A percentile compares a stretch with the other conserved stretches of the same genome.
phyloP scores from a whole-genome alignment of 2,888 invertebrate genomes.

The Drosophila lacicola region DNA sequence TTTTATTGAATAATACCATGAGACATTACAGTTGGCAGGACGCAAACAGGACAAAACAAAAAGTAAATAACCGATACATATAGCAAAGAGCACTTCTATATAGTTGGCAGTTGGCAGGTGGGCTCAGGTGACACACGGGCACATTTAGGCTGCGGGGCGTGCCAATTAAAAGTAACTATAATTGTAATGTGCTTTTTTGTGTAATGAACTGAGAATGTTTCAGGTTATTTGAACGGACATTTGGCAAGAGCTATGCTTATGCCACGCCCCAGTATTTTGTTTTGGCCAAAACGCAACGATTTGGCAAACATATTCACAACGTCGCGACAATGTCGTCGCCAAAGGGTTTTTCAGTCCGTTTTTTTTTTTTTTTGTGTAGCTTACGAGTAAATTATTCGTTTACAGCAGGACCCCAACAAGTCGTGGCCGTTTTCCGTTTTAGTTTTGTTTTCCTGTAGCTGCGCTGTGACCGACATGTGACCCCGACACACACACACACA shows the following conservation, averaged over 20 bases:
- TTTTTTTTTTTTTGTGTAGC: slow-evolving; percentile 50
- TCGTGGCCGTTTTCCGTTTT: slow-evolving; percentile 26
- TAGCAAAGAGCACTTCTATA: not conserved
- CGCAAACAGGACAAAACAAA: slow-evolving; percentile 4
- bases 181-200: not conserved
- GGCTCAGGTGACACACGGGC: no score
- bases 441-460: slow-evolving; percentile 22
- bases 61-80: not conserved
- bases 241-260: slow-evolving; percentile 36
- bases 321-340: slow-evolving; percentile 53
- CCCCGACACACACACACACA: slow-evolving; percentile 42
- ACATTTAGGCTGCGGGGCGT: slow-evolving; percentile 4
- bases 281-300: slow-evolving; percentile 60
- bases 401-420: slow-evolving; percentile 19
- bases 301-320: slow-evolving; percentile 64
- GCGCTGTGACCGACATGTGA: slow-evolving; percentile 68
- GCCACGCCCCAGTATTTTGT: slow-evolving; percentile 42
- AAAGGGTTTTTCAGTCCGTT: slow-evolving; percentile 51
- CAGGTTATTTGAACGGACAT: slow-evolving; percentile 21
- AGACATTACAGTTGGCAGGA: slow-evolving; percentile 40
- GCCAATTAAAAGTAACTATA: slow-evolving; percentile 13
- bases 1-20: slow-evolving; percentile 50
- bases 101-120: not conserved
- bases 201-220: slow-evolving; percentile 13
- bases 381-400: slow-evolving; percentile 38